Evolutionary conservation across 2,888 invertebrate species (phyloP), one percentile per base, ranked within the genome.

Genomic region (Cyclophora albipunctata): DNA sequence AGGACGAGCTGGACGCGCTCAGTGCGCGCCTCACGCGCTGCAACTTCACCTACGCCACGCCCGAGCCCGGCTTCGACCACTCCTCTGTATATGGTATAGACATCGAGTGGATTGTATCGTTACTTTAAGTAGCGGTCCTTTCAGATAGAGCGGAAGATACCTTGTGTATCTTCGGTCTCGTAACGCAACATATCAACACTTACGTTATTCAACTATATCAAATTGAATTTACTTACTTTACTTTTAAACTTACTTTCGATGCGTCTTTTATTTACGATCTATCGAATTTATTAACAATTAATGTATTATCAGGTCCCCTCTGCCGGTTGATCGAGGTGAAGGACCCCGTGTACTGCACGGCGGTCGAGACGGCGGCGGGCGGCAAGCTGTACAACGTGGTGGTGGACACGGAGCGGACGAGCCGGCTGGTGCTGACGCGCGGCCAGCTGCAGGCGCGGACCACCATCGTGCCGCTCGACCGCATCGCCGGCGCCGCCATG

Each of bases 371-470:
- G 20, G 93, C 94, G 5, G 96, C 96, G 7, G 97, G 97, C 4
- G 95, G 94, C 54, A 92, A 91, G 96, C 78, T 98, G 34, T 96
- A 94, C 83, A 96, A 97, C 84, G 94, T 98, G 52, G 93, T 98
- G 46, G 96, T 97, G 40, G 96, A 98, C 71, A 94, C 93, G 45
- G 97, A 97, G 71, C 86, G 89, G 48, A 95, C 96, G 0, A 94
- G 95, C 66, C 97, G 96, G 78, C 91, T 93, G 73, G 88, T 99
- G 56, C 89, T 99, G 50, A 92, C 96, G 81, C 90, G 91, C 54
- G 98, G 98, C 0, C 91, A 94, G 60, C 87, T 99, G 53, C 93
- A 93, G 73, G 85, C 91, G 20, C 91, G 98, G 52, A 93, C 94
- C 49, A 98, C 97, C 50, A 92, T 98, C 72, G 94, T 98, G 54